Evolutionary conservation across 1,140 invertebrate species (phyloP), one percentile per base, ranked within the genome.

Genomic region (Pollicipes pollicipes): DNA sequence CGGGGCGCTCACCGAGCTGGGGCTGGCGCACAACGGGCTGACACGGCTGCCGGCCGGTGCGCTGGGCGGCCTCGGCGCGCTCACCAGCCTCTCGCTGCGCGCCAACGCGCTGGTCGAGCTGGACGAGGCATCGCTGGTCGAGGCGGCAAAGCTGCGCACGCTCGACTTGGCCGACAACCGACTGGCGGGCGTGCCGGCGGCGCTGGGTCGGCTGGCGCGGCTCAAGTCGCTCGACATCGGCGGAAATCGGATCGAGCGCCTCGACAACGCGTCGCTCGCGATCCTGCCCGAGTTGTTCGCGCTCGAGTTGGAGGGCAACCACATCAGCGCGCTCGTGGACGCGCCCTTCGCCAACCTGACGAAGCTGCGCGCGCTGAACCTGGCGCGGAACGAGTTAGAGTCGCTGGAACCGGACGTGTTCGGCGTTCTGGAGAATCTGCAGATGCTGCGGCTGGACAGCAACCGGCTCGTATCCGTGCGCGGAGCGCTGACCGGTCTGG

Each of bases 391-490:
- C 81, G 90, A 90, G 79, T 88, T 94, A 29, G 88, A 89, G 76
- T 85, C 85, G 76, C 87, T 94, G 74, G 90, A 91, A 77, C 80
- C 87, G 27, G 88, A 89, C 0, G 87, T 90, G 16, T 93, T 94
- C 76, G 88, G 88, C 66, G 87, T 70, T 77, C 82, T 82, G 0
- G 75, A 74, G 29, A 85, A 87, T 74, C 81, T 94, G 69, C 88
- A 92, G 79, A 90, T 90, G 3, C 89, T 95, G 68, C 82, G 91
- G 27, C 80, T 94, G 70, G 91, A 95, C 77, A 88, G 88, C 21
- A 95, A 94, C 78, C 90, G 88, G 76, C 82, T 95, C 30, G 87
- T 88, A 16, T 89, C 93, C 75, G 89, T 95, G 63, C 90, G 92
- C 30, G 90, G 90, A 0, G 86, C 92, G 4, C 92, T 94, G 77